These are phyloP conservation scores for Erythrocercus mccallii DNA, from an alignment of 2,113 vertebrate genomes.

Conservation along the genomic window DNA sequence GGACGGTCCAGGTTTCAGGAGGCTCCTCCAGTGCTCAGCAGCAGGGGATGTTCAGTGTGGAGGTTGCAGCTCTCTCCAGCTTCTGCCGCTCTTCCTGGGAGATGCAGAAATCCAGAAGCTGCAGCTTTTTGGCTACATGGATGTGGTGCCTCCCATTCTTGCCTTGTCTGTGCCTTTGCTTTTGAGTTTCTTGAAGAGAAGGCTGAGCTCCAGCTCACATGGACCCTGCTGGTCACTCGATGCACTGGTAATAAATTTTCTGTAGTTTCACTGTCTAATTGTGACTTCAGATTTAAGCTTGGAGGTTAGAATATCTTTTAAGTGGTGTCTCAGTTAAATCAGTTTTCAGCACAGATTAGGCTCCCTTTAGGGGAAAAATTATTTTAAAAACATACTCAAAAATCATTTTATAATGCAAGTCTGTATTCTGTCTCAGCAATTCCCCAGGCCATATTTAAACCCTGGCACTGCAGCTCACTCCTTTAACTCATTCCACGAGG, in stretches of 20 bases:
- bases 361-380: background rate
- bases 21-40: background rate
- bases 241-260: background rate
- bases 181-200: background rate
- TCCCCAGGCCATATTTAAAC: background rate
- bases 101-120: background rate
- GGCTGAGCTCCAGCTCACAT: background rate
- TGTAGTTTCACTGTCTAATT: background rate
- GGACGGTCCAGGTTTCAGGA: background rate
- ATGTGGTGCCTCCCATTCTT: background rate
- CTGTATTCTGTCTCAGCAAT: background rate
- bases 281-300: background rate
- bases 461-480: background rate
- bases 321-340: background rate
- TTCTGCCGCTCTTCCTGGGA: background rate
- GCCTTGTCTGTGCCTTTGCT: background rate
- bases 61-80: background rate
- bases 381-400: conserved; percentile 18
- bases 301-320: background rate
- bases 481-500: background rate
- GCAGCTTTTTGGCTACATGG: background rate
- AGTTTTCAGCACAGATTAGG: background rate
- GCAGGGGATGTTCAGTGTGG: background rate
- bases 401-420: background rate
- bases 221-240: background rate